phyloP scores from a whole-genome alignment of 92 coral and sea anemone species.

The Pocillopora grandis region DNA sequence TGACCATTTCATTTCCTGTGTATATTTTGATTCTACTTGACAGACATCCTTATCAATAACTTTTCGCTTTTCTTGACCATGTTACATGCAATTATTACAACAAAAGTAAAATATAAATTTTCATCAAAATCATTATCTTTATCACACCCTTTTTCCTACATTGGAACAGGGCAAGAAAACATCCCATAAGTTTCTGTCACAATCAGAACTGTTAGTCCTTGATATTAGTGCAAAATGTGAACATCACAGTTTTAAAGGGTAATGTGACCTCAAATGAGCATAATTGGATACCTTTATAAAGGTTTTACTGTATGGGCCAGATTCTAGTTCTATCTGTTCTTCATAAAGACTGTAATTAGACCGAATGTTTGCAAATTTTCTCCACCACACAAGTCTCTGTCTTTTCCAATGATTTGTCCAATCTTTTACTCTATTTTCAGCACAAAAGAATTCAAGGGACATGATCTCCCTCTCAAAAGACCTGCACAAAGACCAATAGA shows the following conservation, averaged over 20 bases:
- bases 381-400: slow-evolving; percentile 95
- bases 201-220: too few relatives aligned
- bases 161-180: too few relatives aligned
- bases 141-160: too few relatives aligned
- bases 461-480: slow-evolving; percentile 68
- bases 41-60: too few relatives aligned
- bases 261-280: neutral
- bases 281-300: neutral
- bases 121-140: too few relatives aligned
- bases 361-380: slow-evolving; percentile 85
- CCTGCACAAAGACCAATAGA: slow-evolving; percentile 34
- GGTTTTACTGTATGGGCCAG: slow-evolving; percentile 9
- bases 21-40: too few relatives aligned
- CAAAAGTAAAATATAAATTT: too few relatives aligned
- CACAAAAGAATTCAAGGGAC: slow-evolving; percentile 71
- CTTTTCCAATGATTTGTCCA: slow-evolving; percentile 96
- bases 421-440: slow-evolving; percentile 66
- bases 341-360: slow-evolving; percentile 72
- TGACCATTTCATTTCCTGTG: too few relatives aligned
- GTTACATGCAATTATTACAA: too few relatives aligned
- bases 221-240: too few relatives aligned
- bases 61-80: too few relatives aligned
- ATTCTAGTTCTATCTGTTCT: slow-evolving; percentile 18
- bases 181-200: too few relatives aligned
- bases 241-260: neutral